These are phyloP conservation scores for Huso huso DNA, from an alignment of 2,797 vertebrate genomes.

Conservation along the genomic window DNA sequence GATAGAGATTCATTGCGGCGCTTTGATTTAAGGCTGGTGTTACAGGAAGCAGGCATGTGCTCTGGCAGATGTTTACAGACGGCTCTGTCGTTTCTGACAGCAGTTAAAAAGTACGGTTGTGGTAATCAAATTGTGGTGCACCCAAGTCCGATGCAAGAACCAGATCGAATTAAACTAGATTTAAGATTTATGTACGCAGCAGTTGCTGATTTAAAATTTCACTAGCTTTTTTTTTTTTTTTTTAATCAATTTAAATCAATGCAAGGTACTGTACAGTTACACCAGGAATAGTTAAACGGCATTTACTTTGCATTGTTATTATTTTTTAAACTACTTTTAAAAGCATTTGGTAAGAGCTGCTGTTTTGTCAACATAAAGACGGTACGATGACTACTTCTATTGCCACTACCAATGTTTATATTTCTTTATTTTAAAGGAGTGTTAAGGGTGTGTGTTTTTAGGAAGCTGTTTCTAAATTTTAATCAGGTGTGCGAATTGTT, in stretches of 20 bases:
- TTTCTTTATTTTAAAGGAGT: too few species aligned
- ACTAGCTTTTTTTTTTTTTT: slow-evolving; percentile 42
- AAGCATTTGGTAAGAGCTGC: too few species aligned
- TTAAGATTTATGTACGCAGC: slow-evolving; percentile 65
- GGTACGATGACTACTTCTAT: too few species aligned
- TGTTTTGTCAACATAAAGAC: too few species aligned
- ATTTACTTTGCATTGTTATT: too few species aligned
- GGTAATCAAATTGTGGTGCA: slow-evolving; percentile 70
- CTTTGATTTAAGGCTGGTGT: slow-evolving; percentile 51
- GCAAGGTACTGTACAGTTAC: slow-evolving; percentile 6
- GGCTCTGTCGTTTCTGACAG: slow-evolving; percentile 65
- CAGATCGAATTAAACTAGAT: slow-evolving; percentile 71
- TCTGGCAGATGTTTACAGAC: slow-evolving; percentile 63
- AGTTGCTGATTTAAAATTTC: slow-evolving; percentile 62
- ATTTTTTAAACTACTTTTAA: too few species aligned
- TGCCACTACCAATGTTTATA: too few species aligned
- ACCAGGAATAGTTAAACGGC: neutral
- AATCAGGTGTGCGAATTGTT: too few species aligned
- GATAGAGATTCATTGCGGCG: slow-evolving; percentile 58
- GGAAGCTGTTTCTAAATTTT: too few species aligned
- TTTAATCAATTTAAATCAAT: slow-evolving; percentile 3
- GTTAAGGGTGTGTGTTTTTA: too few species aligned
- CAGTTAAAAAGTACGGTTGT: slow-evolving; percentile 68
- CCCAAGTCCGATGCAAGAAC: slow-evolving; percentile 56
- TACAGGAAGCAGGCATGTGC: slow-evolving; percentile 58